Percentiles rank a stretch among this genome's conserved stretches.
phyloP scores from a whole-genome alignment of 1,140 invertebrate species.

The Formica selysi region DNA sequence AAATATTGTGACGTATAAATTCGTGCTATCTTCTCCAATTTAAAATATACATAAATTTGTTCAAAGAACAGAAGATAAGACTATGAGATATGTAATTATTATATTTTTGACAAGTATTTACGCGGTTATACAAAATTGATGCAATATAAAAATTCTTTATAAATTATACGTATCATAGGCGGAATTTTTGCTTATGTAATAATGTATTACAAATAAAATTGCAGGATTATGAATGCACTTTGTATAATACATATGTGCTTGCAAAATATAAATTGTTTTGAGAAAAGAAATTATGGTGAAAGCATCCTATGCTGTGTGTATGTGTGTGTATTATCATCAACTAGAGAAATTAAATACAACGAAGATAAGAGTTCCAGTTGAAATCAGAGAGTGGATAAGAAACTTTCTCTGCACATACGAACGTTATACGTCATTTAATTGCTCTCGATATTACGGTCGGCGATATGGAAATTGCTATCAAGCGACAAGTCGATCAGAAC shows the following conservation, averaged over 20 bases:
- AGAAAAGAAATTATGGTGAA: slow-evolving; percentile 17
- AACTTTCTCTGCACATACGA: slow-evolving; percentile 7
- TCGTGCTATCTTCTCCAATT: neutral
- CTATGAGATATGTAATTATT: neutral
- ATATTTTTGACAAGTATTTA: neutral
- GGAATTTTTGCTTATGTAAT: neutral
- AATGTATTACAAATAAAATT: neutral
- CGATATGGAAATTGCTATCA: neutral
- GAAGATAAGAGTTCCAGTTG: slow-evolving; percentile 8
- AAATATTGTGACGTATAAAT: neutral
- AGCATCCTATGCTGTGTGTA: neutral
- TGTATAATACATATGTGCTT: neutral
- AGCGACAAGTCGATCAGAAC: neutral
- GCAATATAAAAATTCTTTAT: neutral
- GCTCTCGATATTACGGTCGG: neutral
- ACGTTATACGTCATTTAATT: slow-evolving; percentile 17
- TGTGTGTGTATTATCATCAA: neutral
- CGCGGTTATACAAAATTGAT: neutral
- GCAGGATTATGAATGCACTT: neutral
- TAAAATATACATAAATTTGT: neutral
- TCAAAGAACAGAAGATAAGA: neutral
- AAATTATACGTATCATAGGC: neutral
- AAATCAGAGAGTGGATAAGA: neutral
- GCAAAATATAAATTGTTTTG: neutral
- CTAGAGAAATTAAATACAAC: slow-evolving; percentile 26